Evolutionary conservation across 2,888 invertebrate genomes (phyloP).

Genomic region (Vesta saturnalis): DNA sequence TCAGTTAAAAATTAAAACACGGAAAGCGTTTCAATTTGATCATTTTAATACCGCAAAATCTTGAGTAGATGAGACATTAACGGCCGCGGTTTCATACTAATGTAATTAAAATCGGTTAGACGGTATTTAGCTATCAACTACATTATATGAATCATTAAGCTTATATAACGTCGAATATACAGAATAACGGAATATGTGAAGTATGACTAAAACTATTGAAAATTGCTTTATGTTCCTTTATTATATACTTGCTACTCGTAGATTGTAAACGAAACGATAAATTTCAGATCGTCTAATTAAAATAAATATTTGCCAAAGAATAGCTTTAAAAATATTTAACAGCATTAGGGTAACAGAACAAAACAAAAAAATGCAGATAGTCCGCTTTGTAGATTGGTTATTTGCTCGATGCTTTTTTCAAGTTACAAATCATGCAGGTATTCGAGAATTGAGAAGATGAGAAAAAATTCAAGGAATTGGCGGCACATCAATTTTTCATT

Average conservation of each 20-base stretch:
- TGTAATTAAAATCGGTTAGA: conserved; percentile 29
- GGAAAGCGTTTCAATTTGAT: conserved; percentile 11
- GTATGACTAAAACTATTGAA: too few species aligned
- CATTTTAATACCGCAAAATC: conserved; percentile 11
- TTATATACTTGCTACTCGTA: too few species aligned
- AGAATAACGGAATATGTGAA: neutral
- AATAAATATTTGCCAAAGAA: neutral
- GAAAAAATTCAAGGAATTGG: conserved; percentile 30
- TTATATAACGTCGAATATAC: conserved; percentile 10
- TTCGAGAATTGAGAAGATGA: conserved; percentile 24
- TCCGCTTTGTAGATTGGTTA: neutral
- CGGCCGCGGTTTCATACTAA: conserved; percentile 14
- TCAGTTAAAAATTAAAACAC: conserved; percentile 9
- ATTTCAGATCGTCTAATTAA: neutral
- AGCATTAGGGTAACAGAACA: neutral
- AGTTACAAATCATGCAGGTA: conserved; percentile 31
- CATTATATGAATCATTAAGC: conserved; percentile 25
- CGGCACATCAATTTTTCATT: conserved; percentile 36
- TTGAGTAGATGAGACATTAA: conserved; percentile 20
- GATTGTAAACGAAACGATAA: too few species aligned
- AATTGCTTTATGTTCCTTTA: too few species aligned
- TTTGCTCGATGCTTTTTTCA: conserved; percentile 21
- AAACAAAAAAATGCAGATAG: neutral
- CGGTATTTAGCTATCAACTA: conserved; percentile 22
- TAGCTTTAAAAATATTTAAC: neutral